A percentile compares a stretch with the other conserved stretches of the same genome.
Evolutionary conservation across 2,888 invertebrate species (phyloP).

Genomic region (Fabriciana adippe): DNA sequence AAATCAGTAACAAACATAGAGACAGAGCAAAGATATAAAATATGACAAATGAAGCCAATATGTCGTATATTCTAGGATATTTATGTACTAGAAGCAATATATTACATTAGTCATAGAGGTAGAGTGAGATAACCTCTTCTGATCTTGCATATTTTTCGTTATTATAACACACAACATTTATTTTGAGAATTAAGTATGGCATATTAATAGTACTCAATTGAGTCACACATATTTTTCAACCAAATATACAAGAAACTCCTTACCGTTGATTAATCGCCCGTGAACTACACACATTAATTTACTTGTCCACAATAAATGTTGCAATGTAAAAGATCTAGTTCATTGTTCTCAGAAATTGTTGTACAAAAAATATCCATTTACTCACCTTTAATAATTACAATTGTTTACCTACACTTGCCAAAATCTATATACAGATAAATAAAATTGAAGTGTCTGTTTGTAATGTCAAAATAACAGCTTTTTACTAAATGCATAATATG

Average conservation of each 20-base stretch:
- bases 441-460: no score
- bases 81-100: no score
- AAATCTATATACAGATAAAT: conserved; percentile 7
- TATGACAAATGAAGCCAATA: no score
- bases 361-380: background rate
- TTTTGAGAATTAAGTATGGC: conserved; percentile 13
- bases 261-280: conserved; percentile 12
- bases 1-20: no score
- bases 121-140: no score
- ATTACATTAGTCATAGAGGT: no score
- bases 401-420: conserved; percentile 37
- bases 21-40: no score
- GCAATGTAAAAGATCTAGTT: conserved; percentile 17
- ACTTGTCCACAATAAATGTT: conserved; percentile 13
- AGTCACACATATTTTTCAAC: background rate
- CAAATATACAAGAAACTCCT: conserved; percentile 5
- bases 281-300: conserved; percentile 16
- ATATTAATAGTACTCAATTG: conserved; percentile 8
- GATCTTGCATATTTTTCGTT: background rate
- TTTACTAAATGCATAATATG: no score
- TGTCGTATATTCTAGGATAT: no score
- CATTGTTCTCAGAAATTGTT: conserved; percentile 20
- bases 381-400: conserved; percentile 3
- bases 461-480: no score
- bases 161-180: background rate